phyloP scores from a whole-genome alignment of 2,797 vertebrate genomes.

The Eptatretus atami region DNA sequence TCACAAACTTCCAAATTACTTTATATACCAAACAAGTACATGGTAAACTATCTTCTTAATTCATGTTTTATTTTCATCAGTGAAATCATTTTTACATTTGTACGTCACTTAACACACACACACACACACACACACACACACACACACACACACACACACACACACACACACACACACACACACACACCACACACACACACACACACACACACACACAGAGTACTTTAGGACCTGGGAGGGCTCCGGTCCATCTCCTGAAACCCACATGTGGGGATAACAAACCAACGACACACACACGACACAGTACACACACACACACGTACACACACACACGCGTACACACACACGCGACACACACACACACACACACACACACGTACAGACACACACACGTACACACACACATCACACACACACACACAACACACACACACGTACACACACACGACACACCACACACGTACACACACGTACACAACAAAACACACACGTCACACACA shows the following conservation, averaged over 20 bases:
- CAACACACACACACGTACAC: background rate
- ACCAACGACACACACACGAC: background rate
- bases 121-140: background rate
- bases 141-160: constrained; percentile 1
- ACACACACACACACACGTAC: background rate
- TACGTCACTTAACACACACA: background rate
- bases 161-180: background rate
- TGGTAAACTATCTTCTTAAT: no score
- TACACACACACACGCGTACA: background rate
- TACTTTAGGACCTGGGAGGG: no score
- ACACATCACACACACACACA: background rate
- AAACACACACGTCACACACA: background rate
- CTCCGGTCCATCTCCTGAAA: no score
- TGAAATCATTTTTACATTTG: no score
- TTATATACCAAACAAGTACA: no score
- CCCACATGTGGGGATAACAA: no score
- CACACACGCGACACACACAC: background rate
- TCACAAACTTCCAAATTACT: no score
- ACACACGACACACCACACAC: background rate
- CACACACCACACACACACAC: background rate
- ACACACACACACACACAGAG: background rate
- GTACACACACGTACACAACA: background rate
- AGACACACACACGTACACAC: background rate
- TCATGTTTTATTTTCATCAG: no score
- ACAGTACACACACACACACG: background rate